Evolutionary conservation across 2,888 invertebrate species (phyloP), one percentile per base, ranked within the genome.

Genomic region (Luffia ferchaultella): DNA sequence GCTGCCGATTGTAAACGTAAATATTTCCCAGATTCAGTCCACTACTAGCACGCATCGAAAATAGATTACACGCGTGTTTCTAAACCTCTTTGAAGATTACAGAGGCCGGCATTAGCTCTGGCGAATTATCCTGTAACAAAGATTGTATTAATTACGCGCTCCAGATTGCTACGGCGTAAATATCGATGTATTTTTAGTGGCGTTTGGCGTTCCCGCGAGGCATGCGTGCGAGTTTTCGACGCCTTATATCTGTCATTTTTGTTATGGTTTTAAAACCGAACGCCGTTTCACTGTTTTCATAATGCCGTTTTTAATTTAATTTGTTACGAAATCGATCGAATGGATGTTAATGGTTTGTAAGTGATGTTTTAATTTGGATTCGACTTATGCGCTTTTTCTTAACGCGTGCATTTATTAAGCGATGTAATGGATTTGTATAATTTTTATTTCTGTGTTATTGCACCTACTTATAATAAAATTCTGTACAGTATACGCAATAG

Each of bases 31-130:
- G 82, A 82, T 83, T 79, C 78, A 71, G 30, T 30, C 12, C 30
- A 30, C 30, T 30, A 40, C 42, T 30, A 46, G 78, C 77, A 80
- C 78, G 65, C 71, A 75, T 78, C 82, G 65, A 70, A 82, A 83
- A 83, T 83, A 83, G 82, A 80, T 73, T 72, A 80, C 82, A 80
- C 82, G 82, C 78, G 75, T 80, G 83, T 83, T 82, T 74, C 82
- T 79, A 82, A 82, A 82, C 82, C 73, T 76, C 83, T 83, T 83
- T 83, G 83, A 83, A 83, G 83, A 83, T 83, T 83, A 82, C 76
- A 79, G 78, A 79, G 71, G 73, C 80, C 69, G 69, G 78, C 75
- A 80, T 82, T 82, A 82, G 82, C 77, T 78, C 83, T 83, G 80
- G 83, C 83, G 80, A 83, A 83, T 83, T 83, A 83, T 79, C 73